These are phyloP conservation scores for Phataginus tetradactyla DNA, from an alignment of 2,797 vertebrate species.

Conservation along the genomic window DNA sequence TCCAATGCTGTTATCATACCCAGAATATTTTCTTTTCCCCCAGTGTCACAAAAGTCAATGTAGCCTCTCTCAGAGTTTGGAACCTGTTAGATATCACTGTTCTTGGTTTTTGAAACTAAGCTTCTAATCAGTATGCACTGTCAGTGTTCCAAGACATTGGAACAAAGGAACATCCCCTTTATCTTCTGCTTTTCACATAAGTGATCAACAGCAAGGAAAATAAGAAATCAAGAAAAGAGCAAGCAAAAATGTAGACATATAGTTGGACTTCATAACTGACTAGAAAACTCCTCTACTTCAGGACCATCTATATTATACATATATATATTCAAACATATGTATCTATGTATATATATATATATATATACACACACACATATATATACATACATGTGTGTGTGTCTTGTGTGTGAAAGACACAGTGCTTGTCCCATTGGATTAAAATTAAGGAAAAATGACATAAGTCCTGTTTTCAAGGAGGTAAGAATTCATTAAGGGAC, in stretches of 20 bases:
- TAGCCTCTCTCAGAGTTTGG: background rate
- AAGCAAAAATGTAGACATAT: background rate
- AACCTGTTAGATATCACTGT: background rate
- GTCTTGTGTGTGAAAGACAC: background rate
- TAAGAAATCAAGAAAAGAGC: background rate
- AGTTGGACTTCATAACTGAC: background rate
- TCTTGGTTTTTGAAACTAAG: background rate
- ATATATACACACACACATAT: background rate
- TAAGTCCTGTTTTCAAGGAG: background rate
- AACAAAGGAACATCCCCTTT: background rate
- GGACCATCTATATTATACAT: background rate
- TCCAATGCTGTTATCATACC: background rate
- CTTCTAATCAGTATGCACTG: background rate
- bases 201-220: background rate
- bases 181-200: background rate
- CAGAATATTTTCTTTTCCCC: background rate
- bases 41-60: conserved; percentile 6
- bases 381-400: background rate
- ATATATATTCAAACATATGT: background rate
- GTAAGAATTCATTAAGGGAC: background rate
- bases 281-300: background rate
- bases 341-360: background rate
- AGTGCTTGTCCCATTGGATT: background rate
- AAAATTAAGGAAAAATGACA: background rate
- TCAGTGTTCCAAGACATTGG: background rate